phyloP scores from a whole-genome alignment of 37 sponge, comb jelly and placozoan species.

The Geodia barretti region DNA sequence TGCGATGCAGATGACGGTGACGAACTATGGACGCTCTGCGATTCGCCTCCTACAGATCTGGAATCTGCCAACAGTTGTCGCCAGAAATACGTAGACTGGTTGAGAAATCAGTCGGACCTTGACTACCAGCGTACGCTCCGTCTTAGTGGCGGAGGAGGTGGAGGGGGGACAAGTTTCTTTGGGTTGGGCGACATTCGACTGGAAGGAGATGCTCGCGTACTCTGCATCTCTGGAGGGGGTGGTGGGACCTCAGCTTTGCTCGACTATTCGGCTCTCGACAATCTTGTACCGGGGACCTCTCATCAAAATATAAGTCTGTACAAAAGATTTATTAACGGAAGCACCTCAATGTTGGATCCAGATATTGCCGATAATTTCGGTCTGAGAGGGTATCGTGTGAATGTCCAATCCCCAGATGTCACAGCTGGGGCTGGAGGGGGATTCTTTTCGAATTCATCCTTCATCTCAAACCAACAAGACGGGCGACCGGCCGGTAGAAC shows the following conservation, averaged over 20 bases:
- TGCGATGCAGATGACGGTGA: conserved; percentile 19
- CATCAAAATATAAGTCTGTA: background rate
- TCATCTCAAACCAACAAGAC: background rate
- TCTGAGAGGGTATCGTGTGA: background rate
- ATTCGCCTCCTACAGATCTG: background rate
- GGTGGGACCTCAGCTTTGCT: conserved; percentile 26
- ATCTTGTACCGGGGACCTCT: background rate
- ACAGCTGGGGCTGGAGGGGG: conserved; percentile 54
- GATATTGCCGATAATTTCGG: background rate
- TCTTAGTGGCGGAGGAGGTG: conserved; percentile 52
- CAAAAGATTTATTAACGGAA: background rate
- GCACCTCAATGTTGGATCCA: background rate
- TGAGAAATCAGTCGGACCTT: background rate
- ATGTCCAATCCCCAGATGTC: background rate
- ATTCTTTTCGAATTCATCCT: background rate
- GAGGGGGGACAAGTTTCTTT: conserved; percentile 60
- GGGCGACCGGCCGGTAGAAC: background rate
- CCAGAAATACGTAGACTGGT: background rate
- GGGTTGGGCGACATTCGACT: background rate
- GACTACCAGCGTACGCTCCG: background rate
- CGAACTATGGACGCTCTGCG: conserved; percentile 15
- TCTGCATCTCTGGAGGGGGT: conserved; percentile 43
- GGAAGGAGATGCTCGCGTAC: background rate
- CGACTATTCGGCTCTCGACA: background rate
- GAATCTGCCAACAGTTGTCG: background rate